Base-by-base conservation (phyloP, 92 coral and sea anemone species). In the Heteractis magnifica region DNA sequence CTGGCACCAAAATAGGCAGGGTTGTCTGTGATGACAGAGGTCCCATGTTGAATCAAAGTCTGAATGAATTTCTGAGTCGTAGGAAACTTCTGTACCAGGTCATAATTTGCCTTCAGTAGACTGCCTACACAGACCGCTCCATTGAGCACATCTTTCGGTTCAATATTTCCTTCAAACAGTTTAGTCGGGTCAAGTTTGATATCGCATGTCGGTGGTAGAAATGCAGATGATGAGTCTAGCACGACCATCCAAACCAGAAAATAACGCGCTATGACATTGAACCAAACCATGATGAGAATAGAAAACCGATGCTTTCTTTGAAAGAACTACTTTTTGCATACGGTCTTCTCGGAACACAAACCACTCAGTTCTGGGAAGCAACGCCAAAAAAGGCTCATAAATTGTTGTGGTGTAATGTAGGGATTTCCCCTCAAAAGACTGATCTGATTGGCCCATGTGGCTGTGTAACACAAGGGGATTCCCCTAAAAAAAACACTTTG, bases 91-190 rank as follows among this genome's bases (percentile, higher is more conserved):
- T 68, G 12, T 20, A 68, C 50, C 15, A 68, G 73, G 73, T 3
- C 49, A 48, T 68, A 68, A 26, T 68, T 68, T 20, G 12, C 5
- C 49, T 68, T 6, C 48, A 68, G 50, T 7, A 68, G 73, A 26
- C 73, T 68, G 73, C 73, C 73, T n/a, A 68, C 73, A 26, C 73
- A 68, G 4, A 23, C 49, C 16, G 73, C 73, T 68, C n/a, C n/a
- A n/a, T 64, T 64, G 71, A 64, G 21, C 6, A 64, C 71, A 64
- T n/a, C 71, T 21, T 6, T 20, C 73, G 49, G 5, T n/a, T 68
- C 49, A 20, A 68, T 1, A 5, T 68, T 21, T 68, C 49, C 71
- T n/a, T 68, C 48, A 16, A 68, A 68, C 11, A 68, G 44, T 68
- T 21, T 68, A 23, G 73, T 68, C 49, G 49, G 73, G 73, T 68